These are phyloP conservation scores for Virgularia gustaviana DNA, from an alignment of 92 coral and sea anemone species.

Conservation along the genomic window DNA sequence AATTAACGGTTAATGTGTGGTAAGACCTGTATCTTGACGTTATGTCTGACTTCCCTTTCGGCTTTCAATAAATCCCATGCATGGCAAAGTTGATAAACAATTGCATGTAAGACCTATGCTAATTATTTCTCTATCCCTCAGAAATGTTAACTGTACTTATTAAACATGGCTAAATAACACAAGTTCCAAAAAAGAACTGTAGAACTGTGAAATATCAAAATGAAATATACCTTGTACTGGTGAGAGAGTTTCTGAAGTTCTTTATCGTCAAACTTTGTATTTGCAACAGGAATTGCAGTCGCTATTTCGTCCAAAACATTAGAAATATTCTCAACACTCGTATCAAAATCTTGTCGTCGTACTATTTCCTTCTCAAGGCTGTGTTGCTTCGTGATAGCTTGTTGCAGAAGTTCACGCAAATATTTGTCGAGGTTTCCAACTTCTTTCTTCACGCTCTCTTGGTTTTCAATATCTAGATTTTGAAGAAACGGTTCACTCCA, in stretches of 20 bases:
- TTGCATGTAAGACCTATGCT: no score
- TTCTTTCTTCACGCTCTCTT: slow-evolving; percentile 56
- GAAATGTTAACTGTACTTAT: no score
- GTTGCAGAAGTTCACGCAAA: slow-evolving; percentile 62
- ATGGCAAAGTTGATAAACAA: no score
- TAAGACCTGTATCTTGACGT: no score
- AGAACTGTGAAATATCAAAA: no score
- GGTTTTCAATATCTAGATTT: slow-evolving; percentile 62
- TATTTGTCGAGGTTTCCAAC: slow-evolving; percentile 56
- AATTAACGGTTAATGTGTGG: no score
- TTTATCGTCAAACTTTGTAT: background rate
- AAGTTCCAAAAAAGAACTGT: no score
- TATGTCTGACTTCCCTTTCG: no score
- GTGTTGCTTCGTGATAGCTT: slow-evolving; percentile 67
- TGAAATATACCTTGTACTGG: slow-evolving; percentile 4
- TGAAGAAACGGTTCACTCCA: slow-evolving; percentile 56
- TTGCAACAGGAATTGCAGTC: background rate
- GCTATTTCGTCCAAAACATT: slow-evolving; percentile 15
- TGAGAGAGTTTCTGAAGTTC: slow-evolving; percentile 4
- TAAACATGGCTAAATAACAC: no score
- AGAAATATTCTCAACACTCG: slow-evolving; percentile 14
- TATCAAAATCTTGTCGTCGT: slow-evolving; percentile 11
- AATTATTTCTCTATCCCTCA: no score
- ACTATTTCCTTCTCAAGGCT: background rate
- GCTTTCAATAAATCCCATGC: no score